Base-by-base conservation (phyloP, 2,797 vertebrate species). In the Selene dorsalis region DNA sequence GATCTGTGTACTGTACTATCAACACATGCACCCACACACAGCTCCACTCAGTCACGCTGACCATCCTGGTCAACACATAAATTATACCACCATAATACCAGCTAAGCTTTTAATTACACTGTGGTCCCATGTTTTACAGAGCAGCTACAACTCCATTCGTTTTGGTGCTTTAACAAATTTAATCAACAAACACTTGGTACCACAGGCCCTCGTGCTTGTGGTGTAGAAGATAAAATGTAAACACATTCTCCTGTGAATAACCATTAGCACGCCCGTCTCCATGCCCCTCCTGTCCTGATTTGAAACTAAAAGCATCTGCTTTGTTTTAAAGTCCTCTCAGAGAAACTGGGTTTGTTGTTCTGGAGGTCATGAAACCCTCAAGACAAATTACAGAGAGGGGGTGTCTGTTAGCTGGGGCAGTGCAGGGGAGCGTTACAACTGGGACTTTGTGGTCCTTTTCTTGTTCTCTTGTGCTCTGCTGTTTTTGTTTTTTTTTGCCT, bases 51-150 rank as follows among this genome's bases (percentile, higher is more conserved):
- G 26, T 61, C 48, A 43, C 8, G 58, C 30, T 69, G 45, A 74
- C 48, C 32, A 20, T n/a, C 24, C 13, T 55, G n/a, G 45, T 53
- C 55, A 73, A 73, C 67, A 69, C 30, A 80, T 61, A 6, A 65
- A 60, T 76, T 24, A 64, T n/a, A n/a, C 62, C 6, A 48, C 28
- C 35, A 53, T 47, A 48, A 56, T 53, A 26, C 50, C 50, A 55
- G 60, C 59, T 41, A 41, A 50, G 38, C 12, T 52, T 75, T 30
- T 58, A 68, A 75, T 79, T 75, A 60, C 48, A 78, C 60, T 45
- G 56, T 3, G 24, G 52, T 20, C 56, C 32, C 32, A 72, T 7
- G 47, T 11, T 72, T 58, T 52, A 62, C 1, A 4, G 35, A 20
- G 13, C 6, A 22, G 18, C 28, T 28, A 35, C 8, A n/a, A 20